Conservation (phyloP, 2,113 vertebrate genomes). For the Hoplias malabaricus region DNA sequence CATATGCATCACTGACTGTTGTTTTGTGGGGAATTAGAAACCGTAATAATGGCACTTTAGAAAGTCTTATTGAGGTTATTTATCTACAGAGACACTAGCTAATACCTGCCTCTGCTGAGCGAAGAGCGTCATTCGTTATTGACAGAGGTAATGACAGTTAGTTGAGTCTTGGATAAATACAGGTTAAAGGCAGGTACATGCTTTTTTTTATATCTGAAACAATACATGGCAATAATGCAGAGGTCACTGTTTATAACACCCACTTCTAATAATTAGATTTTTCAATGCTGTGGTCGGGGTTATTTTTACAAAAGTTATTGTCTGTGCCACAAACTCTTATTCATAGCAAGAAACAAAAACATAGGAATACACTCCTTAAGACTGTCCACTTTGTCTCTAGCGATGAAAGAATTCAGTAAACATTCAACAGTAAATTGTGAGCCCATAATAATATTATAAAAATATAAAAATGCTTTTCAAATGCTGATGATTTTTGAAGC, state of each 20-base stretch:
- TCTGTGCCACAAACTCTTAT: too few species aligned
- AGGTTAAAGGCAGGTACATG: not conserved
- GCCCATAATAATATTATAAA: too few species aligned
- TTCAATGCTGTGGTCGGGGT: too few species aligned
- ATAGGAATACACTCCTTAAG: too few species aligned
- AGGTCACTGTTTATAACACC: not conserved
- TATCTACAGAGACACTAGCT: conserved; percentile 15
- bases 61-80: conserved; percentile 5
- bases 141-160: conserved; percentile 2
- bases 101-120: not conserved
- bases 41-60: not conserved
- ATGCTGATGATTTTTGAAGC: too few species aligned
- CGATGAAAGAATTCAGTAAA: too few species aligned
- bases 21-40: conserved; percentile 6
- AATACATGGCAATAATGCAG: not conserved
- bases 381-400: too few species aligned
- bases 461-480: too few species aligned
- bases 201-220: not conserved
- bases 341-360: too few species aligned
- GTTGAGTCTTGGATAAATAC: not conserved
- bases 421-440: too few species aligned
- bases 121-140: not conserved
- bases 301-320: too few species aligned
- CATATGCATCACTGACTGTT: not conserved
- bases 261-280: too few species aligned